Evolutionary conservation across 2,888 invertebrate species (phyloP), one percentile per base, ranked within the genome.

Genomic region (Tetropium fuscum): DNA sequence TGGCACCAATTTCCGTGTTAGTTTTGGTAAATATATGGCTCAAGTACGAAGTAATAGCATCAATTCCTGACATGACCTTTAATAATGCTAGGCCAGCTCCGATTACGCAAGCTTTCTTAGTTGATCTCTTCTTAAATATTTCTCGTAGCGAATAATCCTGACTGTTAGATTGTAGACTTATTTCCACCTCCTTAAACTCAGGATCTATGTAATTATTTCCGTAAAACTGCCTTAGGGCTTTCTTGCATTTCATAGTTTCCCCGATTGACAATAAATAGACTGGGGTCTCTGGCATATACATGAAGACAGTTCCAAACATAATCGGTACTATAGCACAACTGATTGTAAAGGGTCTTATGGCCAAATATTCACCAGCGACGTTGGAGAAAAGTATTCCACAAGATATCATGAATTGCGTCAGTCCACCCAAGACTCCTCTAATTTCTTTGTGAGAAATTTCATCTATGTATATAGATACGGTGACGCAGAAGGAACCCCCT

Each of bases 271-370:
- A 84, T 66, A 88, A 83, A 76, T 84, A 92, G 36, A 87, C 86
- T 0, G 95, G 95, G n/a, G 91, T 88, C 79, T 95, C 95, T 0
- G 94, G 95, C 88, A 94, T 90, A 69, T 91, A 90, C 68, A 89
- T 84, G 79, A 93, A 90, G 1, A 90, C 79, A 0, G 83, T 64
- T 0, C 87, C 87, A 67, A 92, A 90, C 2, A 91, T 64, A 0
- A 92, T 71, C 0, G 94, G 89, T 2, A 90, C 81, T 0, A 84
- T 57, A 0, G 85, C 85, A 58, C 89, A 90, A 11, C 88, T 81
- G 0, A 89, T 78, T 5, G 90, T 90, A 67, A 91, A 84, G 3
- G 81, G 74, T 34, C 84, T 84, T 64, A 91, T 87, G 0, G 83
- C 78, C 0, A 87, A 78, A 62, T 84, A 83, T 19, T 84, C 79